Conservation (phyloP, 2,888 invertebrate genomes). For the Nomada lathburiana region DNA sequence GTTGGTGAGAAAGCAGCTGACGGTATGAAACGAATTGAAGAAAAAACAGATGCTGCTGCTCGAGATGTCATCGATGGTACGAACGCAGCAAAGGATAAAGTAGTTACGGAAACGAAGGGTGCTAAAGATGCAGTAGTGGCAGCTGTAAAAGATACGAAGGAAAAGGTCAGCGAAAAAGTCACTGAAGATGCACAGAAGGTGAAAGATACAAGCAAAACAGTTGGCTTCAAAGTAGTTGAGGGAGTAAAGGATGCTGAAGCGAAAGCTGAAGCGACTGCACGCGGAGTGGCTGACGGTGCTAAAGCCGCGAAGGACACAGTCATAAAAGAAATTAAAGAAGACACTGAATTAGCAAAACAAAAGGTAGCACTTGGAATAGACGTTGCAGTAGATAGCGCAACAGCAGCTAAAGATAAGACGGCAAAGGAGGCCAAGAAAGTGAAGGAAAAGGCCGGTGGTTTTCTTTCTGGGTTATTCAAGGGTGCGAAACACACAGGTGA, state of each 20-base stretch:
- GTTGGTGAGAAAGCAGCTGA: neutral
- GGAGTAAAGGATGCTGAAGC: conserved; percentile 60
- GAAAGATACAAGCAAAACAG: conserved; percentile 80
- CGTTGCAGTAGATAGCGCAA: conserved; percentile 84
- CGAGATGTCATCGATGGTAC: conserved; percentile 33
- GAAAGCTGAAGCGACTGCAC: conserved; percentile 65
- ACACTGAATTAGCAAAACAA: conserved; percentile 64
- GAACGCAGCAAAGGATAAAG: conserved; percentile 23
- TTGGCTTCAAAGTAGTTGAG: conserved; percentile 71
- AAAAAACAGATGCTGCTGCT: neutral
- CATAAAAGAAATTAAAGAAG: conserved; percentile 80
- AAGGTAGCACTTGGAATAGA: conserved; percentile 47
- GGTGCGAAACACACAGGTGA: conserved; percentile 69
- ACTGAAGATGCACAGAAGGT: conserved; percentile 33
- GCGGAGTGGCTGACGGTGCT: conserved; percentile 76
- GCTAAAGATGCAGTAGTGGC: conserved; percentile 40
- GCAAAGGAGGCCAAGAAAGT: conserved; percentile 59
- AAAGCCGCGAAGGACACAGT: conserved; percentile 62
- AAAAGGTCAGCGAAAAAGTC: neutral
- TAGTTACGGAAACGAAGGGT: neutral
- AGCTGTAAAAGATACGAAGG: conserved; percentile 11
- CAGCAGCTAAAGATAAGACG: conserved; percentile 83
- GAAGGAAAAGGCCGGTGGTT: conserved; percentile 66
- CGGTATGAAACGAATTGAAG: neutral
- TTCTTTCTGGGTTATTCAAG: conserved; percentile 74